Percentiles rank a stretch among this genome's conserved stretches.
phyloP scores from a whole-genome alignment of 2,888 invertebrate species.

The Xylota segnis region DNA sequence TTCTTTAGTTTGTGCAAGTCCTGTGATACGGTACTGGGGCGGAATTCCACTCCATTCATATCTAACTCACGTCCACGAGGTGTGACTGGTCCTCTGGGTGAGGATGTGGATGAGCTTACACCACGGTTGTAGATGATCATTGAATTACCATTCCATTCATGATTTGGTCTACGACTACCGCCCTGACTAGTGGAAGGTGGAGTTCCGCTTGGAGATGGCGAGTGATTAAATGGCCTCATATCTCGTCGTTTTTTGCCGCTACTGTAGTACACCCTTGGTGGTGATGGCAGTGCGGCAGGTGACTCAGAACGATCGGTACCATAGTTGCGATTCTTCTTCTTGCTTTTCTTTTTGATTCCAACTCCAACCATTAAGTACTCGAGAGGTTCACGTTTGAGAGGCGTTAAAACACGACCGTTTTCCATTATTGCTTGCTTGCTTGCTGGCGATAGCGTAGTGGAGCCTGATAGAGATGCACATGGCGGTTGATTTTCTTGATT shows the following conservation, averaged over 20 bases:
- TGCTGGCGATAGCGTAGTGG: slow-evolving; percentile 68
- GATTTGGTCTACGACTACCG: slow-evolving; percentile 70
- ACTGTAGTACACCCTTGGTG: slow-evolving; percentile 88
- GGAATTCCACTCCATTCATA: slow-evolving; percentile 84
- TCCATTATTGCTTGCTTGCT: slow-evolving; percentile 80
- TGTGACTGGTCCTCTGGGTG: slow-evolving; percentile 81
- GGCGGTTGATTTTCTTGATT: slow-evolving; percentile 83
- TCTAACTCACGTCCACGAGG: slow-evolving; percentile 82
- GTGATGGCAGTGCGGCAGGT: slow-evolving; percentile 87
- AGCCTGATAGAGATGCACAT: slow-evolving; percentile 63
- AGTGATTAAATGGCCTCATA: slow-evolving; percentile 86
- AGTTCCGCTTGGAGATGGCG: slow-evolving; percentile 77
- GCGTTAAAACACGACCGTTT: slow-evolving; percentile 86
- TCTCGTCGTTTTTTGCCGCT: slow-evolving; percentile 86
- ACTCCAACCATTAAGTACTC: slow-evolving; percentile 90
- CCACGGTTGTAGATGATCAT: slow-evolving; percentile 89
- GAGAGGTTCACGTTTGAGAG: slow-evolving; percentile 89
- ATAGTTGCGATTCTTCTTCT: slow-evolving; percentile 87
- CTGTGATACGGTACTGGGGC: slow-evolving; percentile 91
- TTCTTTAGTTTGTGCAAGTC: slow-evolving; percentile 92
- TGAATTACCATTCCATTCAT: slow-evolving; percentile 90
- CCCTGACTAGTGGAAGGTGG: slow-evolving; percentile 56
- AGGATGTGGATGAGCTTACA: slow-evolving; percentile 80
- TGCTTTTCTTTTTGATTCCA: slow-evolving; percentile 89
- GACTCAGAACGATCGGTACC: slow-evolving; percentile 88